Evolutionary conservation across 2,888 invertebrate species (phyloP).

Genomic region (Deilephila porcellus): DNA sequence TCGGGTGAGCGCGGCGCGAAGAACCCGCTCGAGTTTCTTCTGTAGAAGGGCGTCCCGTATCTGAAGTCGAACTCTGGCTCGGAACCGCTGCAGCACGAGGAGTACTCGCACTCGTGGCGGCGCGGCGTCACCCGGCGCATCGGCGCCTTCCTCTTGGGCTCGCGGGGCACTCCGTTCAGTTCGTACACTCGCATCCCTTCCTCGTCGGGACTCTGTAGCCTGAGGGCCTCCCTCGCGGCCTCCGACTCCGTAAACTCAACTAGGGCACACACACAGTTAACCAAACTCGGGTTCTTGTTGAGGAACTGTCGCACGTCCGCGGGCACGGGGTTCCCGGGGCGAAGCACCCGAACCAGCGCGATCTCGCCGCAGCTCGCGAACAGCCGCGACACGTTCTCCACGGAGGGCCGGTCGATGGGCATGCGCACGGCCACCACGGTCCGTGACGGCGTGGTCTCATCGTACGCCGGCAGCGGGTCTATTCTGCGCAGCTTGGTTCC

Average conservation of each 20-base stretch:
- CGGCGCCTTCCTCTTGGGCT: slow-evolving; percentile 89
- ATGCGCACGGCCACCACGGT: slow-evolving; percentile 95
- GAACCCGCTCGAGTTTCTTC: slow-evolving; percentile 76
- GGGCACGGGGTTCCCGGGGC: slow-evolving; percentile 95
- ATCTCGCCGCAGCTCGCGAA: slow-evolving; percentile 96
- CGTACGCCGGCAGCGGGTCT: slow-evolving; percentile 94
- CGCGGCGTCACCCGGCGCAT: slow-evolving; percentile 86
- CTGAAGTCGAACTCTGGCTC: slow-evolving; percentile 80
- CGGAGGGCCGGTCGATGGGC: slow-evolving; percentile 92
- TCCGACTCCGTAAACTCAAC: slow-evolving; percentile 96
- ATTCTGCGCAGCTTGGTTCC: slow-evolving; percentile 95
- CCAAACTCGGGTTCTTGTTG: slow-evolving; percentile 95
- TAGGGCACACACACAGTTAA: slow-evolving; percentile 93
- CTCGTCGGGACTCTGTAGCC: slow-evolving; percentile 85
- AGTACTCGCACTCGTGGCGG: slow-evolving; percentile 87
- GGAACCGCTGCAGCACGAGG: slow-evolving; percentile 81
- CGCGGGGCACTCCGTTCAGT: slow-evolving; percentile 88
- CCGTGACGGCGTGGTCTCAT: slow-evolving; percentile 96
- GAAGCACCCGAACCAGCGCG: slow-evolving; percentile 92
- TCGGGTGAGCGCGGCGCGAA: slow-evolving; percentile 81
- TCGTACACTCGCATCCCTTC: slow-evolving; percentile 90
- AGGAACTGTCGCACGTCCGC: slow-evolving; percentile 96
- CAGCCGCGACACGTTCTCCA: slow-evolving; percentile 95
- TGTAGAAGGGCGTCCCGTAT: slow-evolving; percentile 73
- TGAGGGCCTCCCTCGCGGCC: slow-evolving; percentile 92